Conservation (phyloP, 2,888 invertebrate genomes). For the Marasmarcha lunaedactyla region DNA sequence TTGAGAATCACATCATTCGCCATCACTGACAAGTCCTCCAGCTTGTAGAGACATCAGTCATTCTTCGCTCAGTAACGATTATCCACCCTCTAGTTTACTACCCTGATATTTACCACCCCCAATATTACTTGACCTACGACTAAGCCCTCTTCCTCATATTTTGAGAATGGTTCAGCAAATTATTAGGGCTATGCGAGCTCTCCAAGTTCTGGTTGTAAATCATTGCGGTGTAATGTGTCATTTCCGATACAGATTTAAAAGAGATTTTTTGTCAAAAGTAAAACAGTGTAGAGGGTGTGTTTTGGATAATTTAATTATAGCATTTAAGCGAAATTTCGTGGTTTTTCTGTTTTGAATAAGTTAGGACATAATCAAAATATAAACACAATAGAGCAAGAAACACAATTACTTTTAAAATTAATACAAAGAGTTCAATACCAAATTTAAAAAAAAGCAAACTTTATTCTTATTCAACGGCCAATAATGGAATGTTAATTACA, state of each 20-base stretch:
- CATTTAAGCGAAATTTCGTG: not conserved
- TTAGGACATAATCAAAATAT: too few relatives aligned
- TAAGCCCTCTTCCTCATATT: not conserved
- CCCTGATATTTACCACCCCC: slow-evolving; percentile 33
- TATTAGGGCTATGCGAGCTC: not conserved
- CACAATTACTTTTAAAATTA: too few relatives aligned
- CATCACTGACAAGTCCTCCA: slow-evolving; percentile 41
- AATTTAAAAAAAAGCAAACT: too few relatives aligned
- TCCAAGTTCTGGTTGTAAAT: slow-evolving; percentile 5
- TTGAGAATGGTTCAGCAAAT: not conserved
- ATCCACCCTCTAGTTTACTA: slow-evolving; percentile 19
- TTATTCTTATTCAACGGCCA: too few relatives aligned
- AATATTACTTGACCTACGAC: not conserved
- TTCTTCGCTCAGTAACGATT: slow-evolving; percentile 43
- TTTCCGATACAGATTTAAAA: slow-evolving; percentile 42
- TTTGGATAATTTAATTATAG: not conserved
- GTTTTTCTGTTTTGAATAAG: not conserved
- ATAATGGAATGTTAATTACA: too few relatives aligned
- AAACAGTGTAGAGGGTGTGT: not conserved
- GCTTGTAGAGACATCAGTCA: slow-evolving; percentile 67
- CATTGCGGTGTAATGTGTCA: slow-evolving; percentile 45
- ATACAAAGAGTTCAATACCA: too few relatives aligned
- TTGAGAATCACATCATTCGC: slow-evolving; percentile 34
- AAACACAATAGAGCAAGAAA: too few relatives aligned
- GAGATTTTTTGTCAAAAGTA: slow-evolving; percentile 15